A percentile compares a stretch with the other conserved stretches of the same genome.
phyloP scores from a whole-genome alignment of 2,888 invertebrate genomes.

The Microctonus aethiopoides region DNA sequence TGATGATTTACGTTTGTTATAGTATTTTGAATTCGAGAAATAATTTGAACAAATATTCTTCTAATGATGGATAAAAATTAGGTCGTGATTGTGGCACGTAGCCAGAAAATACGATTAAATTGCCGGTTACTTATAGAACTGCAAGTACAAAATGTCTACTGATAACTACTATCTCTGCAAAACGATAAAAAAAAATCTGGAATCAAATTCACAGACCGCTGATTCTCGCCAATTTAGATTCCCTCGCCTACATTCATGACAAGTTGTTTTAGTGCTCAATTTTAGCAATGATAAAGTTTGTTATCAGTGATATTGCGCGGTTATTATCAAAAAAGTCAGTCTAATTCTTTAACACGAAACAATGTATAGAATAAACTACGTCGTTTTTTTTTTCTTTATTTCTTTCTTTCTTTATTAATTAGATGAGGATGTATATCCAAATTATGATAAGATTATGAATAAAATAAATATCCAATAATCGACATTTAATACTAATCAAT shows the following conservation, averaged over 20 bases:
- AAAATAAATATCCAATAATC: neutral
- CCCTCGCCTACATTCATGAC: slow-evolving; percentile 26
- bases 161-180: slow-evolving; percentile 65
- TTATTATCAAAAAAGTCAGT: slow-evolving; percentile 23
- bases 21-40: slow-evolving; percentile 31
- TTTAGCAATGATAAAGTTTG: slow-evolving; percentile 33
- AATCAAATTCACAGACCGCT: slow-evolving; percentile 60
- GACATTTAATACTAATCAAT: neutral
- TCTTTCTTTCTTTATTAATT: neutral
- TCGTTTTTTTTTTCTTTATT: too few species aligned
- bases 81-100: slow-evolving; percentile 65
- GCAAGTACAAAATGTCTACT: slow-evolving; percentile 66
- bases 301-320: slow-evolving; percentile 37
- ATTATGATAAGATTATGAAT: neutral
- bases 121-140: slow-evolving; percentile 65
- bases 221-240: slow-evolving; percentile 30
- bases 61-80: slow-evolving; percentile 54
- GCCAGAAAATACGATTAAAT: slow-evolving; percentile 66
- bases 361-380: neutral
- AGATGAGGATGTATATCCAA: neutral
- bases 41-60: slow-evolving; percentile 42
- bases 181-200: slow-evolving; percentile 63
- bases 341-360: neutral
- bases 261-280: slow-evolving; percentile 20
- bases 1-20: neutral